Evolutionary conservation across 2,797 vertebrate species (phyloP).

Genomic region (Acipenser ruthenus): DNA sequence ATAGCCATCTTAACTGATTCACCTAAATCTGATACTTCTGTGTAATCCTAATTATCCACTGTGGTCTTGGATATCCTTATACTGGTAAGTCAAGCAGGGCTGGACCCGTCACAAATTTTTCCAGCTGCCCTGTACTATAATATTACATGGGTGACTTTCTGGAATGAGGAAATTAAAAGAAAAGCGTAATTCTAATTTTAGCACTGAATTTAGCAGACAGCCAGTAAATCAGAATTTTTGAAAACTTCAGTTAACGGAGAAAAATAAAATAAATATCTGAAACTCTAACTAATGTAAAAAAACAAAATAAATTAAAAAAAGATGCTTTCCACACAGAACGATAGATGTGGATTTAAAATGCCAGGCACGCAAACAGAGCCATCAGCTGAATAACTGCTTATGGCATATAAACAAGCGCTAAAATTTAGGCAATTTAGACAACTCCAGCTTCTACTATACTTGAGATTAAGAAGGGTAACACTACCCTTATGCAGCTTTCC

Average conservation of each 20-base stretch:
- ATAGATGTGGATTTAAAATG: background rate
- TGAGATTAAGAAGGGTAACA: background rate
- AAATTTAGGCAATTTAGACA: background rate
- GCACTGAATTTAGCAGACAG: too few species aligned
- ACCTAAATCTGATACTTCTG: too few species aligned
- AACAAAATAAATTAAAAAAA: background rate
- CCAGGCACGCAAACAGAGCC: background rate
- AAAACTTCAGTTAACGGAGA: slow-evolving; percentile 37
- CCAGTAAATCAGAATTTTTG: slow-evolving; percentile 29
- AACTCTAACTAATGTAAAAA: slow-evolving; percentile 32
- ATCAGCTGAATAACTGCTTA: background rate
- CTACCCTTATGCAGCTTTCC: background rate
- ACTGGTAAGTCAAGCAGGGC: too few species aligned
- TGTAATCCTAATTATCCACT: too few species aligned
- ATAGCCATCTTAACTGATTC: too few species aligned
- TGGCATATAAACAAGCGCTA: background rate
- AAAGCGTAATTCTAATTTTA: too few species aligned
- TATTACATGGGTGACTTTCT: too few species aligned
- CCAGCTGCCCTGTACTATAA: too few species aligned
- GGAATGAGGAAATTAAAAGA: too few species aligned
- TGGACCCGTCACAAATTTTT: too few species aligned
- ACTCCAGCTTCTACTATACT: background rate
- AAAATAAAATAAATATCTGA: slow-evolving; percentile 33
- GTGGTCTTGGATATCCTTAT: too few species aligned
- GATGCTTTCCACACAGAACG: background rate